Evolutionary conservation across 2,113 vertebrate genomes (phyloP), one percentile per base, ranked within the genome.

Genomic region (Hiodon alosoides): DNA sequence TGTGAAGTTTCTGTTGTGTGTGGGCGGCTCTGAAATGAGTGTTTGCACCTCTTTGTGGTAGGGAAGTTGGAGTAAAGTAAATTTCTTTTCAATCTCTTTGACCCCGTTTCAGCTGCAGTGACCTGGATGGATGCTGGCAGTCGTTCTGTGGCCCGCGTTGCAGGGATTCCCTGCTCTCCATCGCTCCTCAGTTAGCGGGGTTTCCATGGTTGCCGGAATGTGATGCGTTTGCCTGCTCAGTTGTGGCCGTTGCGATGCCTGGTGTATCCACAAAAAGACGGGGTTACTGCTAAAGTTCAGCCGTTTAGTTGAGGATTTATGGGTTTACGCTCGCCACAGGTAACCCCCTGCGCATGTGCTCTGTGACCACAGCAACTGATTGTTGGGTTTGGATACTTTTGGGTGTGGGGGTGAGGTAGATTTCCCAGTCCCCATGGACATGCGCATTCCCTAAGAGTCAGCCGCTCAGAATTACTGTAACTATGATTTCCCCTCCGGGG

Each of bases 401-500:
- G 61, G 72, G 13, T 5, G 71, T 11, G 11, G 59, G 6, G 16
- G 17, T 52, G 11, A 14, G 50, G 50, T 17, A 46, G 61, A 64
- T 31, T 72, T 72, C 76, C 74, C 69, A 61, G 57, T 70, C 57
- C 51, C 60, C 71, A 67, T 76, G 74, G 47, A 14, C 51, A 13
- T 11, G 57, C 2, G 60, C 62, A 48, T 17, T 50, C 68, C 68
- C 51, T 54, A 7, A 65, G 62, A 65, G 47, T 65, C 62, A 65
- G 50, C 7, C 3, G 13, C 72, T 74, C 48, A 76, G 66, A 60
- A 51, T 62, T 76, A 69, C 80, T 80, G 79, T 85, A 85, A 91
- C 89, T 87, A 77, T 76, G 80, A 81, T 84, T 87, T 86, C 76
- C 67, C 79, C 72, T 73, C 4, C 16, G 66, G 76, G 48, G 9